These are phyloP conservation scores for Morelia viridis DNA, from an alignment of 2,797 vertebrate species.

Conservation along the genomic window DNA sequence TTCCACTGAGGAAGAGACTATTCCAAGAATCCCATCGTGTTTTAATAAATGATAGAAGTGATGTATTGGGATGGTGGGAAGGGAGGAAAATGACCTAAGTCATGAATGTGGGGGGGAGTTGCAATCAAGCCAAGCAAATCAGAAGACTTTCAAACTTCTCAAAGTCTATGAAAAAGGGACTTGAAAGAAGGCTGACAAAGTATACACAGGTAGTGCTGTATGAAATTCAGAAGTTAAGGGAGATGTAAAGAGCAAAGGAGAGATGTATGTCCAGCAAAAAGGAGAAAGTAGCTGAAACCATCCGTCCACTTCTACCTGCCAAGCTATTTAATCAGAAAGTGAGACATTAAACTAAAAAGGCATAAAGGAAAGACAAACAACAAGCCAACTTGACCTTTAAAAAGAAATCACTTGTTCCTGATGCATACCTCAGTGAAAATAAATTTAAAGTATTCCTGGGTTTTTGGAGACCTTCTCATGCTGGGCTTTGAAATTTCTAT, in stretches of 20 bases:
- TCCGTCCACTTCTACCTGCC: not conserved
- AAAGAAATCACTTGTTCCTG: not conserved
- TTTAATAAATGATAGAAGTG: too few relatives aligned
- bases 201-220: too few relatives aligned
- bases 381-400: not conserved
- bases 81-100: too few relatives aligned
- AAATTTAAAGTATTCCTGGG: not conserved
- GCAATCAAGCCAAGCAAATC: too few relatives aligned
- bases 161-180: too few relatives aligned
- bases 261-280: not conserved
- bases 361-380: not conserved
- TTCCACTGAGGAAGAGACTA: too few relatives aligned
- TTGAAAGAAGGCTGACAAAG: too few relatives aligned
- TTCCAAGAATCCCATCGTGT: too few relatives aligned
- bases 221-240: not conserved
- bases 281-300: not conserved
- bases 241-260: not conserved
- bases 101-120: too few relatives aligned
- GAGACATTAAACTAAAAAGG: not conserved
- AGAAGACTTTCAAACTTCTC: too few relatives aligned
- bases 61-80: too few relatives aligned
- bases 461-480: not conserved
- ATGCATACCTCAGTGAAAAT: not conserved
- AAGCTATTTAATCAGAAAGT: not conserved
- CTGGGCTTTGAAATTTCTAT: not conserved